Conservation (phyloP, 2,797 vertebrate genomes). For the Pagetopsis macropterus region DNA sequence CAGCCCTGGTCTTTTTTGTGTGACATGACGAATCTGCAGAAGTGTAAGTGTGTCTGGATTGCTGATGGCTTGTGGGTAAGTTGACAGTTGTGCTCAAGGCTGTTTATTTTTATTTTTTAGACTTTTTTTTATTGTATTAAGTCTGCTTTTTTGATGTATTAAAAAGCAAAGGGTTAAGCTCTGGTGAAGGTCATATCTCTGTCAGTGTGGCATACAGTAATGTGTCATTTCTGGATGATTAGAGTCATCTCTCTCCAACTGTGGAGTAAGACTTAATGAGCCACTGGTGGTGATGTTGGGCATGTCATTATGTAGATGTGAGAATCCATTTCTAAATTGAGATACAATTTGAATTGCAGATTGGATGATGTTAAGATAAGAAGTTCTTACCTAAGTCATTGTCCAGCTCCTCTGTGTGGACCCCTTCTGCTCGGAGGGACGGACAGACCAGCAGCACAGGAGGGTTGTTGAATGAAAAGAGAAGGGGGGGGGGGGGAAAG, state of each 20-base stretch:
- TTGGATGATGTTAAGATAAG: slow-evolving; percentile 40
- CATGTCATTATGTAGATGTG: slow-evolving; percentile 17
- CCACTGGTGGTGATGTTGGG: background rate
- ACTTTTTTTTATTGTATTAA: background rate
- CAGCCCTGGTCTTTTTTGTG: slow-evolving; percentile 24
- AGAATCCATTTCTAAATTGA: background rate
- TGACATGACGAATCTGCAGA: slow-evolving; percentile 28
- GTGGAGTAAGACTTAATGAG: slow-evolving; percentile 17
- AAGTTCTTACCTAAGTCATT: slow-evolving; percentile 94
- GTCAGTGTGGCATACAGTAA: background rate
- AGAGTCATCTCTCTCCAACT: slow-evolving; percentile 22
- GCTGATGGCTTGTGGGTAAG: slow-evolving; percentile 1
- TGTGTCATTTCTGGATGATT: slow-evolving; percentile 33
- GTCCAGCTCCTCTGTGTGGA: slow-evolving; percentile 99
- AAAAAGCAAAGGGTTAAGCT: slow-evolving; percentile 10
- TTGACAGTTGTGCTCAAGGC: slow-evolving; percentile 17
- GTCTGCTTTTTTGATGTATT: background rate
- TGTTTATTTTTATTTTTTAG: too few relatives aligned
- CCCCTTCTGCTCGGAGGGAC: slow-evolving; percentile 94
- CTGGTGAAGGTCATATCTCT: slow-evolving; percentile 39
- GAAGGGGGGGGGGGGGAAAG: background rate
- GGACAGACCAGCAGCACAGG: slow-evolving; percentile 79
- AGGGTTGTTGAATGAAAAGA: slow-evolving; percentile 16
- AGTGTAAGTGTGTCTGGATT: slow-evolving; percentile 5
- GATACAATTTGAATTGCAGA: background rate